Evolutionary conservation across 2,888 invertebrate species (phyloP), one percentile per base, ranked within the genome.

Genomic region (Gymnocheta viridis): DNA sequence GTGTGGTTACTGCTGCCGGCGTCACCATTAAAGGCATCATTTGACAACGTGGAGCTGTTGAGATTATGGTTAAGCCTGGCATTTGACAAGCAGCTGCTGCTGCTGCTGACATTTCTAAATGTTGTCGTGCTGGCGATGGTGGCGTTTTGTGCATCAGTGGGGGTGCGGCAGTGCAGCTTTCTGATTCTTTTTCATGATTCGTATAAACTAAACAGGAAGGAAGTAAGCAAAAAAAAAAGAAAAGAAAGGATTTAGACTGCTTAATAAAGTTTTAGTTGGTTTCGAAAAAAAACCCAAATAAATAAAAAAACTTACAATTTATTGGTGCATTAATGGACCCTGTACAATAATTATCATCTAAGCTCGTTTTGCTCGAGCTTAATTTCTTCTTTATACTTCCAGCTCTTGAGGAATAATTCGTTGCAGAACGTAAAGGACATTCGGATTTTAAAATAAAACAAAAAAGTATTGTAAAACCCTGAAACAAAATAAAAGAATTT

Each of bases 371-470:
- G 83, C 90, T 92, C 17, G 89, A 88, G 62, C 87, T 91, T 64
- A 88, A 88, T 69, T 91, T 91, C 74, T 88, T 89, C 69, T 89
- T 89, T n/a, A 89, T 86, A 10, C 87, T 87, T 17, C 73, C 84
- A 47, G 74, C 41, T 14, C 7, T 77, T 35, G 66, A 41, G 10
- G 87, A 86, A 47, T 86, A 88, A 78, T 88, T 38, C 27, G 19
- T 70, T 29, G 69, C 5, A 22, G 67, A 35, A 2, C 90, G 89
- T 41, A 91, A 86, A 78, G 89, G 88, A 74, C 88, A 89, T 88
- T 92, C 92, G 5, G 92, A 89, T 88, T 91, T 92, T 86, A 92
- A 87, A 85, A 92, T 89, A 87, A 92, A 92, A 86, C 91, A 91
- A 82, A 91, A 89, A 38, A 92, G 88, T 69, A 92, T 89, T 60